Conservation (phyloP, 1,140 invertebrate species). For the Ylistrum balloti region DNA sequence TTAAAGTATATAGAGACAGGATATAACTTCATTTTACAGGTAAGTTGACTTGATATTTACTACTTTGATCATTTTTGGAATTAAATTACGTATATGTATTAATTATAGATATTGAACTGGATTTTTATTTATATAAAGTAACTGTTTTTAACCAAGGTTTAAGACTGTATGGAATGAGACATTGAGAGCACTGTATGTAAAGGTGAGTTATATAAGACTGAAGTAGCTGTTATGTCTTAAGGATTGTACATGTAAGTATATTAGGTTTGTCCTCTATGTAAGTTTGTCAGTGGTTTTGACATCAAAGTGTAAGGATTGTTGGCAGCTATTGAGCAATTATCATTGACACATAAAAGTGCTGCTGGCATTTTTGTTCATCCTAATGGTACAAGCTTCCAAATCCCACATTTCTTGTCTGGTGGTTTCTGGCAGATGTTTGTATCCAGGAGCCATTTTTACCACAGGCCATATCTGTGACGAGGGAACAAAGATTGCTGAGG, state of each 20-base stretch:
- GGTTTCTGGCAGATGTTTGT: background rate
- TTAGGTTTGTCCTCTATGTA: no score
- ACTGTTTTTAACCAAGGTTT: no score
- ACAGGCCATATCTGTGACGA: background rate
- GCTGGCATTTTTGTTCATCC: no score
- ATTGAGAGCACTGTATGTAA: no score
- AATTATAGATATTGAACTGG: no score
- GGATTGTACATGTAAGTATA: no score
- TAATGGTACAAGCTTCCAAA: background rate
- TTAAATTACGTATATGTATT: no score
- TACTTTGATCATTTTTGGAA: background rate
- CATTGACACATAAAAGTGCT: background rate
- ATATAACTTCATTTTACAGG: background rate
- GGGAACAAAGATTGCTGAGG: background rate
- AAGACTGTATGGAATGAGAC: no score
- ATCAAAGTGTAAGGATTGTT: background rate
- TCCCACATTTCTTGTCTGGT: background rate
- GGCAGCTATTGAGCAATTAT: background rate
- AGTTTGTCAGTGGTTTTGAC: background rate
- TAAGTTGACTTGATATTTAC: background rate
- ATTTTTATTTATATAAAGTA: no score
- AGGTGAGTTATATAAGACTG: no score
- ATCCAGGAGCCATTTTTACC: background rate
- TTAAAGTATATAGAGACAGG: no score
- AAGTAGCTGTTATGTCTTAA: no score